These are phyloP conservation scores for Thaumatotibia leucotreta DNA, from an alignment of 1,140 invertebrate genomes.

Conservation along the genomic window DNA sequence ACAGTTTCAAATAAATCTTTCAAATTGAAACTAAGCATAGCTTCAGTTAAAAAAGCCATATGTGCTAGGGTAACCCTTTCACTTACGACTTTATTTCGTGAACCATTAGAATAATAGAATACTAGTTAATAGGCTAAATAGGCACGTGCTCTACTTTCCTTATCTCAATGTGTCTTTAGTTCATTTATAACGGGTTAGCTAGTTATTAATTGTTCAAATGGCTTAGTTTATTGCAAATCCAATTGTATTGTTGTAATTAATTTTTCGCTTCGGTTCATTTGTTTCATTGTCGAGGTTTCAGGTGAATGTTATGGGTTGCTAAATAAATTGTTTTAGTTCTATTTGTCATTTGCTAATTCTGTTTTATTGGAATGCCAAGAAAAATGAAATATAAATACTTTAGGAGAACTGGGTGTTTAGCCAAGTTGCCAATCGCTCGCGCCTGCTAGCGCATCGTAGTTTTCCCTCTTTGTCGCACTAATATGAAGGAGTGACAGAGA, in stretches of 20 bases:
- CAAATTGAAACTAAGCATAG: too few species aligned
- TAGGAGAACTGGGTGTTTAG: too few species aligned
- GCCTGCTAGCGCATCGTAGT: too few species aligned
- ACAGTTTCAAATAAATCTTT: not conserved
- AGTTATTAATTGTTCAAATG: not conserved
- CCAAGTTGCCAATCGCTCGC: too few species aligned
- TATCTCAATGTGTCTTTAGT: slow-evolving; percentile 2
- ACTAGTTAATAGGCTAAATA: not conserved
- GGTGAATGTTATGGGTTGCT: not conserved
- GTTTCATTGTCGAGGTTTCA: not conserved
- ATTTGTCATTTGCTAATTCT: not conserved
- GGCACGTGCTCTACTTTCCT: slow-evolving; percentile 4
- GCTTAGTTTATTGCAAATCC: not conserved
- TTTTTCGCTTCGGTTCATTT: not conserved
- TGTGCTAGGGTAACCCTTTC: not conserved
- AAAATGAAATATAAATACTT: too few species aligned
- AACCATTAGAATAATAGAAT: not conserved
- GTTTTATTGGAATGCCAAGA: too few species aligned
- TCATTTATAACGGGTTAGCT: slow-evolving; percentile 10
- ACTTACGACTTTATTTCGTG: not conserved
- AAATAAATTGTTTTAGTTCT: not conserved
- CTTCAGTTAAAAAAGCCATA: not conserved
- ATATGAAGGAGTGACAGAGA: too few species aligned
- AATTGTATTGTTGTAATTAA: slow-evolving; percentile 5
- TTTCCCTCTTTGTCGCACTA: too few species aligned